These are phyloP conservation scores for Xestia sexstrigata DNA, from an alignment of 2,888 invertebrate genomes.

Conservation along the genomic window DNA sequence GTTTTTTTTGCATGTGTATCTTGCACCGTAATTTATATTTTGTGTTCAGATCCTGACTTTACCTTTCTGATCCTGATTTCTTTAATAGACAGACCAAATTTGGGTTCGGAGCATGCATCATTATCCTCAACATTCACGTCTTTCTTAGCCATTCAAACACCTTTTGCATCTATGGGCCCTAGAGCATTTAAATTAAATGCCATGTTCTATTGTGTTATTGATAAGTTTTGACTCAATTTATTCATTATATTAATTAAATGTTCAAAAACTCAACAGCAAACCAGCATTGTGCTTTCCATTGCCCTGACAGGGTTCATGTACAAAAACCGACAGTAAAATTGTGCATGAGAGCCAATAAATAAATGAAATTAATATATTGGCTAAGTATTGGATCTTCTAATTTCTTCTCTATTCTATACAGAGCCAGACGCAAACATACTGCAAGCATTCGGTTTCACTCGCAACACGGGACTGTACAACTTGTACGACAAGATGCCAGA, in stretches of 20 bases:
- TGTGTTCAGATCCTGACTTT: background rate
- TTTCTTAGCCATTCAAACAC: background rate
- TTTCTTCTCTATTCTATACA: constrained; percentile 59
- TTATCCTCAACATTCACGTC: background rate
- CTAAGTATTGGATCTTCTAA: background rate
- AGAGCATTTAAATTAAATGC: too few species aligned
- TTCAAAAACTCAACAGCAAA: too few species aligned
- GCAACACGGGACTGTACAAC: constrained; percentile 80
- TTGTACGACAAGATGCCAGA: constrained; percentile 84
- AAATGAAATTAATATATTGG: background rate
- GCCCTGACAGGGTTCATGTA: too few species aligned
- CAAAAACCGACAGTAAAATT: too few species aligned
- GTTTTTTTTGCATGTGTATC: background rate
- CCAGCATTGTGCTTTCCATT: too few species aligned
- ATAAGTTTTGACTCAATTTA: too few species aligned
- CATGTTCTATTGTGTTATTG: too few species aligned
- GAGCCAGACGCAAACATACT: constrained; percentile 81
- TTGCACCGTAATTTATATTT: background rate
- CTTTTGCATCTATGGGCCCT: background rate
- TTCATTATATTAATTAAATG: too few species aligned
- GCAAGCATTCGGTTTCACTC: constrained; percentile 86
- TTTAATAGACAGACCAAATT: background rate
- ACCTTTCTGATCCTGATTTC: background rate
- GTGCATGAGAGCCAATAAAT: too few species aligned
- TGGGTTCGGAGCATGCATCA: background rate